Conservation (phyloP, 2,797 vertebrate species). For the Pseudotriccus pelzelni region DNA sequence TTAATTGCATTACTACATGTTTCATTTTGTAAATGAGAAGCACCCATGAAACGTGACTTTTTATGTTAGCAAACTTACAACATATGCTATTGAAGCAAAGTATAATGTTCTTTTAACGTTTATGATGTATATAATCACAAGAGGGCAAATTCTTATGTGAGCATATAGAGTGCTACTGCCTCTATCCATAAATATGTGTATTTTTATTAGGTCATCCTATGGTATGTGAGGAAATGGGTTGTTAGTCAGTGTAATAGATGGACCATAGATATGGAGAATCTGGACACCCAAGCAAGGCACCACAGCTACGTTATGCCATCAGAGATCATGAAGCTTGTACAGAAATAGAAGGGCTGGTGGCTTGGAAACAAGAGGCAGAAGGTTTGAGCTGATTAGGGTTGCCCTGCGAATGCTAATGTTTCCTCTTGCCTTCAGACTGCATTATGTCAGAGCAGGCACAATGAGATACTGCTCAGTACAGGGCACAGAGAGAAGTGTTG, state of each 20-base stretch:
- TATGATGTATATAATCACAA: not conserved
- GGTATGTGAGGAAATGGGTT: not conserved
- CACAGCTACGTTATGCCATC: rapidly evolving
- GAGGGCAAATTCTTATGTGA: not conserved
- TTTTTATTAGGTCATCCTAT: not conserved
- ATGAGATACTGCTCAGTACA: not conserved
- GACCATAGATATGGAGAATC: not conserved
- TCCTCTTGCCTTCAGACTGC: not conserved
- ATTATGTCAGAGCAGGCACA: not conserved
- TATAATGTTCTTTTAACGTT: not conserved
- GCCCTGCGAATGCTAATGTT: not conserved
- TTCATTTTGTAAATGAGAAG: not conserved
- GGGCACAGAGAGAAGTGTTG: not conserved
- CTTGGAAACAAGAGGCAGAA: slow-evolving; percentile 11
- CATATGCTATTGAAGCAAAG: not conserved
- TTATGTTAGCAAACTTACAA: not conserved
- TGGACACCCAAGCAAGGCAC: not conserved
- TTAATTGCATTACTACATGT: not conserved
- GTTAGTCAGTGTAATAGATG: not conserved
- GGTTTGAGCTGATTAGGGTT: not conserved
- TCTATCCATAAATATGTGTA: not conserved
- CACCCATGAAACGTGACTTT: not conserved
- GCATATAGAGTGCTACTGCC: not conserved
- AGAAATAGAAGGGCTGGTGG: not conserved
- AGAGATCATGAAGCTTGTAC: not conserved